Conservation (phyloP, 1,140 invertebrate genomes). For the Tetramorium parvispinum region DNA sequence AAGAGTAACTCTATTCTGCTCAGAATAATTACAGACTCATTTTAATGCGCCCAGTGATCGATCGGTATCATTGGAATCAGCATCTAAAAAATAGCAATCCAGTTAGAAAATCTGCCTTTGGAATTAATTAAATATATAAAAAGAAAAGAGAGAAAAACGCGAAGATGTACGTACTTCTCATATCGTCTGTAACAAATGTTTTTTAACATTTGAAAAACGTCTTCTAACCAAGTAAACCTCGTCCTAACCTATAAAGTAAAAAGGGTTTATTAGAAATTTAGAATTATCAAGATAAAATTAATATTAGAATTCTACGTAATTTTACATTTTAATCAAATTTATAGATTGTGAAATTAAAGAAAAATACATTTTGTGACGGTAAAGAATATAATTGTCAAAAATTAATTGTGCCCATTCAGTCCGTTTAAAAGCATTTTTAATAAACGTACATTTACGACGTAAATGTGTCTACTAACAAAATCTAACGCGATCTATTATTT, state of each 20-base stretch:
- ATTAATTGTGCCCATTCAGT: too few relatives aligned
- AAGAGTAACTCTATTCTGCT: too few relatives aligned
- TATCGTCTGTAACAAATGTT: not conserved
- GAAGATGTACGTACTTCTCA: not conserved
- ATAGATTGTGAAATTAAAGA: not conserved
- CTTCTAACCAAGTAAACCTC: not conserved
- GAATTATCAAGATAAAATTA: not conserved
- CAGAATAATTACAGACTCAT: too few relatives aligned
- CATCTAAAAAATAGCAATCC: not conserved
- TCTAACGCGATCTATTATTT: not conserved
- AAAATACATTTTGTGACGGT: not conserved
- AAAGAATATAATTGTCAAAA: not conserved
- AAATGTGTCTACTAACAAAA: not conserved
- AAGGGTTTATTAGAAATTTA: not conserved
- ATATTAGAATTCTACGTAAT: not conserved
- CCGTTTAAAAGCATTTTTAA: not conserved
- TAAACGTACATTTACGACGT: not conserved
- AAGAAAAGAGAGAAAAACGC: not conserved
- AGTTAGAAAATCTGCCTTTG: not conserved
- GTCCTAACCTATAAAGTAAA: not conserved
- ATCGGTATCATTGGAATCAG: not conserved
- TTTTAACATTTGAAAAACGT: not conserved
- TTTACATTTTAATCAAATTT: not conserved
- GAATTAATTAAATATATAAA: constrained; percentile 1
- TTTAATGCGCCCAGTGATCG: too few relatives aligned